These are phyloP conservation scores for Poeciliopsis infans DNA, from an alignment of 2,797 vertebrate genomes.

Conservation along the genomic window DNA sequence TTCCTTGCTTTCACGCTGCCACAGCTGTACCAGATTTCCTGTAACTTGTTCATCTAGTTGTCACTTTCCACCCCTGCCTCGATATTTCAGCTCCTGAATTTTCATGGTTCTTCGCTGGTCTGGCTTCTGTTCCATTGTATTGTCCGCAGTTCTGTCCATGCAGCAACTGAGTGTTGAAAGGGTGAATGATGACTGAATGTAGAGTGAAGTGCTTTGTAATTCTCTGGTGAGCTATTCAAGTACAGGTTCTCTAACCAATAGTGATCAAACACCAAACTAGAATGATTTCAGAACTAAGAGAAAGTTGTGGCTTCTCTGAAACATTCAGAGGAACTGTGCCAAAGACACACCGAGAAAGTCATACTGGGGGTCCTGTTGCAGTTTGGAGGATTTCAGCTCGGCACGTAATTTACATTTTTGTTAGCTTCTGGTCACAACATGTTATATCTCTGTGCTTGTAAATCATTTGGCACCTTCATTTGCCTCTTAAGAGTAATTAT, in stretches of 20 bases:
- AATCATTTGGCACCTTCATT: background rate
- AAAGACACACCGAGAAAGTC: background rate
- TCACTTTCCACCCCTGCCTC: background rate
- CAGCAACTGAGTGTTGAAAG: background rate
- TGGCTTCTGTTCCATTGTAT: background rate
- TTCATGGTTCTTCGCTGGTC: background rate
- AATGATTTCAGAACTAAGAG: background rate
- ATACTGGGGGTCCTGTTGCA: background rate
- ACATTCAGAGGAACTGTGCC: background rate
- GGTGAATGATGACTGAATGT: background rate
- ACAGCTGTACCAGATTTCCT: background rate
- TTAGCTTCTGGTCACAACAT: background rate
- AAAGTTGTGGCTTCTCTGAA: background rate
- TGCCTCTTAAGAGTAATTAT: background rate
- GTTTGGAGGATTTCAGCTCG: background rate
- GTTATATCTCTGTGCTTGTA: background rate
- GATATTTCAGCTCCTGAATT: background rate
- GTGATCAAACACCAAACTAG: background rate
- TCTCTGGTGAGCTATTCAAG: background rate
- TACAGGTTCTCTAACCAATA: background rate
- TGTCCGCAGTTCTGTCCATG: background rate
- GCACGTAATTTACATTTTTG: background rate
- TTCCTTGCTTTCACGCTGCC: background rate
- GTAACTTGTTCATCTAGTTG: background rate
- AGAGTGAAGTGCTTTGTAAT: background rate